Conservation (phyloP, 1,140 invertebrate genomes). For the Centruroides vittatus region DNA sequence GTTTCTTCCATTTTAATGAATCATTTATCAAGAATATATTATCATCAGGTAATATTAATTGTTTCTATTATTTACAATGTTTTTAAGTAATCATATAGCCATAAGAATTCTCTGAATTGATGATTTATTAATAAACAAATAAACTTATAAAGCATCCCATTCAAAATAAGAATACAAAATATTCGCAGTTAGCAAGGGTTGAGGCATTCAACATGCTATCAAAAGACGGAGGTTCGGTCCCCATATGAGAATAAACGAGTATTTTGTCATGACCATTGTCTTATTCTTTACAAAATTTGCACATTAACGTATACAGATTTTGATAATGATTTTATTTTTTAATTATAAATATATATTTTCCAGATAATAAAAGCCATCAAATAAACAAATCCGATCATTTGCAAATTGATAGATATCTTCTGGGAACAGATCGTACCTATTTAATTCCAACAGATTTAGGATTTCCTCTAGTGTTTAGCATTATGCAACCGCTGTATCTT, state of each 20-base stretch:
- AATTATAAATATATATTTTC: not conserved
- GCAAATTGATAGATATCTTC: not conserved
- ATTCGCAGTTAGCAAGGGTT: no score
- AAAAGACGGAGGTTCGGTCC: no score
- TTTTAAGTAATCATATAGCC: not conserved
- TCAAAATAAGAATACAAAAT: no score
- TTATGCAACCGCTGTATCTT: conserved; percentile 5
- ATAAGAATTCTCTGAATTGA: no score
- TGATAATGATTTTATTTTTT: not conserved
- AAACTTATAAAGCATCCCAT: no score
- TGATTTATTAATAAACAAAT: no score
- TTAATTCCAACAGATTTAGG: conserved; percentile 14
- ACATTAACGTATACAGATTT: no score
- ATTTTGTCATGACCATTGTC: no score
- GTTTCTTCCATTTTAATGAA: conserved; percentile 11
- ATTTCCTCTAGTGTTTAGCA: conserved; percentile 12
- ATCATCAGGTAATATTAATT: conserved; percentile 1
- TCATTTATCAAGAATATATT: conserved; percentile 5
- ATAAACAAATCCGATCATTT: not conserved
- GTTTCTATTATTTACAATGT: not conserved
- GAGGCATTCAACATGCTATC: no score
- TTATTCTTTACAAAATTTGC: no score
- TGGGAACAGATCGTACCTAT: conserved; percentile 7
- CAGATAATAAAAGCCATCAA: not conserved
- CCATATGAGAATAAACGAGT: no score